Conservation (phyloP, 2,113 vertebrate species). For the Eurystomus gularis region DNA sequence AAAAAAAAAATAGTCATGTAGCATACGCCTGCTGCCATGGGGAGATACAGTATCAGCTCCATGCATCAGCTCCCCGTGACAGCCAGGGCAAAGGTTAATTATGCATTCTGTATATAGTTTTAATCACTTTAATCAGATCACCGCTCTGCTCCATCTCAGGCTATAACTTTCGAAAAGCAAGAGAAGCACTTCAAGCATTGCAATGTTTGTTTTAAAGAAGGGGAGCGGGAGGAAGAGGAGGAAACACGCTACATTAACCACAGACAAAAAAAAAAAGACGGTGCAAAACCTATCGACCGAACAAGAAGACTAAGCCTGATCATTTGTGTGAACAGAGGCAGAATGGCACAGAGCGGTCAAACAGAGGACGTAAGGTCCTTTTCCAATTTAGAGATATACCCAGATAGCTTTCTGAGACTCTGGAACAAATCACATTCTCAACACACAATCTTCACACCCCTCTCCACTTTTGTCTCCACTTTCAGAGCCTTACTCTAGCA, state of each 20-base stretch:
- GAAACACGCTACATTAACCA: neutral
- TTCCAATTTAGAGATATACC: neutral
- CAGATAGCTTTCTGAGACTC: neutral
- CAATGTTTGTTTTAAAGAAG: neutral
- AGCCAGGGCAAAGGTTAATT: slow-evolving; percentile 76
- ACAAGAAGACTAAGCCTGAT: neutral
- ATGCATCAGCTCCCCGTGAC: slow-evolving; percentile 60
- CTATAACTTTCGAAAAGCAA: slow-evolving; percentile 61
- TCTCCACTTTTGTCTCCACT: neutral
- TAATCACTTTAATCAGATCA: slow-evolving; percentile 78
- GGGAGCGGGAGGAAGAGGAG: neutral
- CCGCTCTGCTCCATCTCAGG: neutral
- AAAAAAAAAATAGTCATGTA: slow-evolving; percentile 36
- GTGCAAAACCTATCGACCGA: neutral
- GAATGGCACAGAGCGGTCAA: neutral
- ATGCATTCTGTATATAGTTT: slow-evolving; percentile 70
- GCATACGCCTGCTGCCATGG: slow-evolving; percentile 64
- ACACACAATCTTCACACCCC: neutral
- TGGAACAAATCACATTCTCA: neutral
- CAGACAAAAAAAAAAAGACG: neutral
- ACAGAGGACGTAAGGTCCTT: neutral
- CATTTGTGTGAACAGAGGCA: neutral
- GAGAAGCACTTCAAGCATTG: slow-evolving; percentile 11
- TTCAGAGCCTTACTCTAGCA: neutral
- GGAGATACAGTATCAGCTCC: slow-evolving; percentile 59